phyloP scores from a whole-genome alignment of 2,113 vertebrate species.

The Ophthalmolycus amberensis region DNA sequence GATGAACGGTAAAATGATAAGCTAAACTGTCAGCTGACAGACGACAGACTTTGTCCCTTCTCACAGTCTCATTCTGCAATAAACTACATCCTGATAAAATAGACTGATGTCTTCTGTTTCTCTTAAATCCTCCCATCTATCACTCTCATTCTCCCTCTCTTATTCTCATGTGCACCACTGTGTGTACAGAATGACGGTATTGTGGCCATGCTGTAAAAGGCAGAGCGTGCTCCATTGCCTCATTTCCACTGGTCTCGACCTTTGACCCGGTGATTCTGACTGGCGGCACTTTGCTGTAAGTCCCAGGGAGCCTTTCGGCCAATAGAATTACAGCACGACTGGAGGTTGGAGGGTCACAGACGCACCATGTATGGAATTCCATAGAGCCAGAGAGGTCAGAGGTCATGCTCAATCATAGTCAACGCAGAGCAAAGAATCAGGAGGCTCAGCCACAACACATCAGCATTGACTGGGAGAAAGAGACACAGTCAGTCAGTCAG shows the following conservation, averaged over 20 bases:
- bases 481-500: background rate
- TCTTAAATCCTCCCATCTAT: conserved; percentile 12
- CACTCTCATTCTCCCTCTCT: conserved; percentile 18
- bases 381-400: conserved; percentile 66
- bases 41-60: background rate
- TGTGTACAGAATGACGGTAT: conserved; percentile 67
- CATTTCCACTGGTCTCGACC: conserved; percentile 73
- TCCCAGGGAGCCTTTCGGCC: conserved; percentile 71
- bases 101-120: background rate
- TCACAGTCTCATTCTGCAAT: background rate
- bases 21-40: background rate
- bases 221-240: conserved; percentile 65
- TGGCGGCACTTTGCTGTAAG: conserved; percentile 61
- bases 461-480: conserved; percentile 14
- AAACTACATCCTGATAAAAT: background rate
- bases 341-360: conserved; percentile 68
- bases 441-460: conserved; percentile 62
- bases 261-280: conserved; percentile 74
- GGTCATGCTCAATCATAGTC: conserved; percentile 77
- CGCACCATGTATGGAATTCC: conserved; percentile 81
- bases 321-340: conserved; percentile 69
- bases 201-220: conserved; percentile 70
- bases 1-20: background rate
- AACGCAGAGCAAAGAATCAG: conserved; percentile 57
- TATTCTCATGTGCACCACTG: conserved; percentile 38